These are phyloP conservation scores for Hassar affinis DNA, from an alignment of 2,113 vertebrate species.

Conservation along the genomic window DNA sequence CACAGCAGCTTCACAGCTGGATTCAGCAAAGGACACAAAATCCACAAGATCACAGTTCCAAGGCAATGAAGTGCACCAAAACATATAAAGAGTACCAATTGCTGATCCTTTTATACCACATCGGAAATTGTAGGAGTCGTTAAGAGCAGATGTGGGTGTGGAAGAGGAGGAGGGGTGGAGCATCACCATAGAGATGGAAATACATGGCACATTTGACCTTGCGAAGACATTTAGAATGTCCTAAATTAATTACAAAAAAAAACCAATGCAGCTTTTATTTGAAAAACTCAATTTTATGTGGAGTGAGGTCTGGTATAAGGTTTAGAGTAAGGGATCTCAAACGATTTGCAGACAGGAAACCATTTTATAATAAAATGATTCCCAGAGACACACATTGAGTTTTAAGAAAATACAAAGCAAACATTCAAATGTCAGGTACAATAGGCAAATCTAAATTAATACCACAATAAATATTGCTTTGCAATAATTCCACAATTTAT, in stretches of 20 bases:
- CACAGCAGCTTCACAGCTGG: conserved; percentile 21
- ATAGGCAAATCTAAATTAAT: neutral
- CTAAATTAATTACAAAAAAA: neutral
- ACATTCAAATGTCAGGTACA: neutral
- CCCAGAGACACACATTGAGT: neutral
- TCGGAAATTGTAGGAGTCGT: conserved; percentile 11
- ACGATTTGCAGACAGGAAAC: neutral
- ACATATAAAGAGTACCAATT: conserved; percentile 6
- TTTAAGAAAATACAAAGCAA: neutral
- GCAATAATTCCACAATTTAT: no score
- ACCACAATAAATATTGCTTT: neutral
- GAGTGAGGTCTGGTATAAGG: neutral
- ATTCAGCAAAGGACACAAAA: conserved; percentile 28
- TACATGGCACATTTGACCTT: neutral
- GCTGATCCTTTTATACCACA: conserved; percentile 10
- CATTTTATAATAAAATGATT: neutral
- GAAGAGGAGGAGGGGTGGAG: neutral
- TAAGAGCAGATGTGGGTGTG: neutral
- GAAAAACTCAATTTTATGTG: neutral
- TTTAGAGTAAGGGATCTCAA: neutral
- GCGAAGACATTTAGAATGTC: neutral
- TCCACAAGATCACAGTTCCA: conserved; percentile 6
- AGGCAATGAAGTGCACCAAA: neutral
- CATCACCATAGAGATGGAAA: neutral
- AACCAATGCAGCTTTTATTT: neutral